These are phyloP conservation scores for Pelodytes ibericus DNA, from an alignment of 2,797 vertebrate species.

Conservation along the genomic window DNA sequence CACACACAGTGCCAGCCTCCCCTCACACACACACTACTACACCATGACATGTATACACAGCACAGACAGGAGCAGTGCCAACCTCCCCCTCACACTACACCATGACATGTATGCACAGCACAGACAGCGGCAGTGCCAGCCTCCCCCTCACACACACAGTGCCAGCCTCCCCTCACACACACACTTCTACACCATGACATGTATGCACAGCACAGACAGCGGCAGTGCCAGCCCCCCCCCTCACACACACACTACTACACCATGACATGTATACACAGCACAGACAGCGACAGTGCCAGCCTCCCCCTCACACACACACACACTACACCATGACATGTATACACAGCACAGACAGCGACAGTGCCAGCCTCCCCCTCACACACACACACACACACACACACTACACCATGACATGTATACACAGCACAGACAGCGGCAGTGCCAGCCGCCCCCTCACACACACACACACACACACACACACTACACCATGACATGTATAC, in stretches of 20 bases:
- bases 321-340: constrained; percentile 1
- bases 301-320: background rate
- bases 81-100: background rate
- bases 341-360: constrained; percentile 4
- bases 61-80: background rate
- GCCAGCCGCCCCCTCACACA: too few species aligned
- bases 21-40: background rate
- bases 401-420: background rate
- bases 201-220: background rate
- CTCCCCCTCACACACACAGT: background rate
- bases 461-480: background rate
- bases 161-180: background rate
- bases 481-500: too few species aligned
- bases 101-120: background rate
- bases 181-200: background rate
- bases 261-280: constrained; percentile 1
- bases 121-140: background rate
- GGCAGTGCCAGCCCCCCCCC: background rate
- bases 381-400: too few species aligned
- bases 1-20: too few species aligned
- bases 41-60: background rate
- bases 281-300: background rate
- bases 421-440: too few species aligned
- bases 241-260: constrained; percentile 3
- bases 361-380: background rate